phyloP scores from a whole-genome alignment of 2,113 vertebrate species.

The Scortum barcoo region DNA sequence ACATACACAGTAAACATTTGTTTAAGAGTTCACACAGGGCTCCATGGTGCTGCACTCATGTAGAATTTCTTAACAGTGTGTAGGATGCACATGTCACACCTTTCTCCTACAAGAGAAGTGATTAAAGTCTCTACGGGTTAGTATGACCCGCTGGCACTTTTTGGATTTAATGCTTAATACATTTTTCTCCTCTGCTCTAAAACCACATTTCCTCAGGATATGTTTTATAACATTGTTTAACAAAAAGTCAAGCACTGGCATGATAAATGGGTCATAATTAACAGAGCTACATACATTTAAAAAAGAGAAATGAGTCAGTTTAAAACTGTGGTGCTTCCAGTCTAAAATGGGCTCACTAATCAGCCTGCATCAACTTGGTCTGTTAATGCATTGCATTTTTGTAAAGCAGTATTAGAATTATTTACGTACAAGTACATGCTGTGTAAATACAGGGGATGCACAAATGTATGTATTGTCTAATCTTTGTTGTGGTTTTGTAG shows the following conservation, averaged over 20 bases:
- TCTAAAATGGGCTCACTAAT: neutral
- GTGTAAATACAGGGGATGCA: neutral
- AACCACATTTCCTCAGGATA: neutral
- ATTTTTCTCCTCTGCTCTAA: neutral
- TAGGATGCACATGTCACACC: neutral
- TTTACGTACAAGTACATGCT: neutral
- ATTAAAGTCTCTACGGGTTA: neutral
- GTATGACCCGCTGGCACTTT: neutral
- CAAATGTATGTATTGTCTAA: neutral
- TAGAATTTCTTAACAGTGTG: neutral
- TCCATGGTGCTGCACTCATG: neutral
- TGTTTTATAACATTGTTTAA: neutral
- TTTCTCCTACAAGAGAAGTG: neutral
- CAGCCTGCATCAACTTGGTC: neutral
- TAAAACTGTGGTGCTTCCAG: neutral
- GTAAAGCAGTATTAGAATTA: neutral
- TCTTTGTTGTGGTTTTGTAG: neutral
- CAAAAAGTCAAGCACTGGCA: neutral
- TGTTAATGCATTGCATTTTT: neutral
- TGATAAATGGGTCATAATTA: neutral
- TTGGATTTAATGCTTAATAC: neutral
- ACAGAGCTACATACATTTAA: neutral
- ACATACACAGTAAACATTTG: neutral
- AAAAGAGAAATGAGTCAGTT: neutral
- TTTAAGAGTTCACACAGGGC: neutral